Conservation (phyloP, 2,888 invertebrate species). For the Scelioninae gen. 2 region DNA sequence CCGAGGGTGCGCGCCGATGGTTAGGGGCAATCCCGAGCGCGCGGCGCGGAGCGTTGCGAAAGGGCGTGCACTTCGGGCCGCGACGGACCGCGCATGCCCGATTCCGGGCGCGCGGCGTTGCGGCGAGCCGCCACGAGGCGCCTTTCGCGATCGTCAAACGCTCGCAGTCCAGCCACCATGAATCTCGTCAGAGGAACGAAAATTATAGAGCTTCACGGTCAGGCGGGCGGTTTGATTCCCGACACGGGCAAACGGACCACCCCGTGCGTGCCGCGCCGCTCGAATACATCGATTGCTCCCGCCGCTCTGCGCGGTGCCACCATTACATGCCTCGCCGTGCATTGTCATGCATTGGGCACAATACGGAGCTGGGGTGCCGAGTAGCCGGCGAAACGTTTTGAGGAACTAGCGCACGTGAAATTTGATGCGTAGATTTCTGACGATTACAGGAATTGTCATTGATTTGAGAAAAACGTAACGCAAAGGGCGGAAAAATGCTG, state of each 20-base stretch:
- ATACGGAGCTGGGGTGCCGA: slow-evolving; percentile 7
- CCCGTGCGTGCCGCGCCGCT: slow-evolving; percentile 29
- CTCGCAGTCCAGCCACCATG: slow-evolving; percentile 34
- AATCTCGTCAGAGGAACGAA: slow-evolving; percentile 60
- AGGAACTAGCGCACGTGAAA: too few species aligned
- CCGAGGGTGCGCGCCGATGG: slow-evolving; percentile 67
- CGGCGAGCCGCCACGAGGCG: slow-evolving; percentile 17
- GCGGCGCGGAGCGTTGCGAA: slow-evolving; percentile 65
- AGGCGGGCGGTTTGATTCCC: slow-evolving; percentile 35
- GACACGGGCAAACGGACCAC: slow-evolving; percentile 19
- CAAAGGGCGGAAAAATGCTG: too few species aligned
- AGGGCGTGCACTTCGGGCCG: slow-evolving; percentile 75
- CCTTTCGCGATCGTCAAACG: slow-evolving; percentile 25
- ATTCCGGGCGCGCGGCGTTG: slow-evolving; percentile 37
- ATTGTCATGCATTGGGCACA: neutral
- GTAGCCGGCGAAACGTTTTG: neutral
- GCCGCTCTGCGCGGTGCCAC: slow-evolving; percentile 19
- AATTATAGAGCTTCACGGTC: slow-evolving; percentile 62
- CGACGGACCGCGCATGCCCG: slow-evolving; percentile 71
- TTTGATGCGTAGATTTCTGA: too few species aligned
- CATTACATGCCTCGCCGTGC: neutral
- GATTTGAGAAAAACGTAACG: too few species aligned
- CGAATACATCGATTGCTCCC: slow-evolving; percentile 28
- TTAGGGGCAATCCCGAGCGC: slow-evolving; percentile 71
- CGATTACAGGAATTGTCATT: too few species aligned